Base-by-base conservation (phyloP, 1,140 invertebrate species). In the Coptotermes formosanus region DNA sequence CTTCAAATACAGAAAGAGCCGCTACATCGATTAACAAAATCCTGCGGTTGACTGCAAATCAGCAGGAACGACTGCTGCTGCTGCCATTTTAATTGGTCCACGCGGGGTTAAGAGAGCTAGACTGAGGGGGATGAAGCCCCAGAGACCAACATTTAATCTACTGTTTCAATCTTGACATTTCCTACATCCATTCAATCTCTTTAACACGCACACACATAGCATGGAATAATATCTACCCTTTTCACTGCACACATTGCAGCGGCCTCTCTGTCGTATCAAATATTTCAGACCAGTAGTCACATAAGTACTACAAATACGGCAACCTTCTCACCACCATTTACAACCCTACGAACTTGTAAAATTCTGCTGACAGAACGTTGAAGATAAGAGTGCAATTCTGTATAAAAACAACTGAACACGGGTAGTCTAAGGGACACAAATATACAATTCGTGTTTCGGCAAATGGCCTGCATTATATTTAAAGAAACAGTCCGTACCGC, bases 161-260 rank as follows among this genome's bases (percentile, higher is more conserved):
- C 64, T n/a, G 64, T 30, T 75, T 75, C 64, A n/a, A 75, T 75
- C 64, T 75, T 75, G 64, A 30, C 64, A 75, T 75, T 75, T 55
- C 19, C 16, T 55, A 55, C 6, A 55, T 19, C 19, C 52, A 55
- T 55, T 55, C 52, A 55, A 16, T 21, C 52, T 55, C 19, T 21
- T 55, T 55, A 2, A 55, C 4, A 21, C 64, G n/a, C 6, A 30
- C 64, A 30, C 9, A 30, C 64, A 16, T 38, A 38, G n/a, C 8
- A 11, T 25, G 25, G n/a, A n/a, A 75, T 14, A 75, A 75, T 30
- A 75, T 30, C 64, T 75, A 75, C 25, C 0, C 64, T 30, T 55
- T 21, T 30, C n/a, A 2, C 64, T 16, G 38, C 38, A n/a, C 64
- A 30, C 52, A 19, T 1, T 30, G 25, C 4, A 16, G 19, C 52